These are phyloP conservation scores for Dasypogon diadema DNA, from an alignment of 2,888 invertebrate genomes.

Conservation along the genomic window DNA sequence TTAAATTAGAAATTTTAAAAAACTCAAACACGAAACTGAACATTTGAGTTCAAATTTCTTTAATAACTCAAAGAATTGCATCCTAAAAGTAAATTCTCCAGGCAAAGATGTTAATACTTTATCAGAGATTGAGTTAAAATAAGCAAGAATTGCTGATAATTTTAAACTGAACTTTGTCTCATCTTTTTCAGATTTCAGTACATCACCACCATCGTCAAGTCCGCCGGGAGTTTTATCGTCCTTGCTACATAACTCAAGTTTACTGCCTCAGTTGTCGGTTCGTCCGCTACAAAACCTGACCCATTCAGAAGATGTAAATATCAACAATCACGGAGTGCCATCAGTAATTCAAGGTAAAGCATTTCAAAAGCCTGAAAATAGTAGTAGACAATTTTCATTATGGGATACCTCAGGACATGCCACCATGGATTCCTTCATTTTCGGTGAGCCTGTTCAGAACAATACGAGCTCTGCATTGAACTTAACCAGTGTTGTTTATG, in stretches of 20 bases:
- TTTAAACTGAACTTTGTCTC: background rate
- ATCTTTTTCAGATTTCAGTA: background rate
- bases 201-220: background rate
- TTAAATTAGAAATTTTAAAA: no score
- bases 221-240: background rate
- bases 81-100: no score
- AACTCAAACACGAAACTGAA: no score
- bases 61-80: no score
- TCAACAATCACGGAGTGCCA: background rate
- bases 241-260: background rate
- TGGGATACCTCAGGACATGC: background rate
- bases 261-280: background rate
- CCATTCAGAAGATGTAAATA: background rate
- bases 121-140: no score
- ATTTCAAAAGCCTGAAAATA: background rate
- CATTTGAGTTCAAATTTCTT: no score
- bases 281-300: background rate
- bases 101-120: no score
- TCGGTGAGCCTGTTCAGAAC: background rate
- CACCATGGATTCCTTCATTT: conserved; percentile 2
- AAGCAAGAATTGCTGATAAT: no score
- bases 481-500: conserved; percentile 20
- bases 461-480: background rate
- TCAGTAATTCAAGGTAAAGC: background rate
- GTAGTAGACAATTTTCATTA: background rate